A percentile compares a stretch with the other conserved stretches of the same genome.
Evolutionary conservation across 2,113 vertebrate species (phyloP).

Genomic region (Equus quagga): DNA sequence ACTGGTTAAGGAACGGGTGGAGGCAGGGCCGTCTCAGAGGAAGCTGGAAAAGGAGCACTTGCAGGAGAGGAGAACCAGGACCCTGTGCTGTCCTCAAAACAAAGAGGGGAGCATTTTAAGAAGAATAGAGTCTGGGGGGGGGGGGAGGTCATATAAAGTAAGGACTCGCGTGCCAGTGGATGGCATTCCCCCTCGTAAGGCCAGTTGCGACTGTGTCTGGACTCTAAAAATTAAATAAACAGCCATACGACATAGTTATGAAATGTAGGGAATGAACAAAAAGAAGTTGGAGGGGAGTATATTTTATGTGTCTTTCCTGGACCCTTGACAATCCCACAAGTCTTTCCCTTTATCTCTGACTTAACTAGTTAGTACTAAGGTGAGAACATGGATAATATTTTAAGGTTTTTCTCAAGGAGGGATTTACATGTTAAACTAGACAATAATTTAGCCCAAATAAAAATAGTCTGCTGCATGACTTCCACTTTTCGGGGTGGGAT

Average conservation of each 20-base stretch:
- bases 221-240: background rate
- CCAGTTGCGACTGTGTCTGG: background rate
- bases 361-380: background rate
- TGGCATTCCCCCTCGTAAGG: background rate
- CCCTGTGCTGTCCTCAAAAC: background rate
- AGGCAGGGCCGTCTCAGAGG: background rate
- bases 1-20: background rate
- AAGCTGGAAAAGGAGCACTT: background rate
- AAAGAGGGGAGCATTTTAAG: background rate
- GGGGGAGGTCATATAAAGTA: background rate
- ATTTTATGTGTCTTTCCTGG: slow-evolving; percentile 26
- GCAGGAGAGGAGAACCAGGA: background rate
- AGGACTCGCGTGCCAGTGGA: background rate
- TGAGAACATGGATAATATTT: background rate
- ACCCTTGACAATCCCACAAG: background rate
- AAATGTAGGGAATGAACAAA: background rate
- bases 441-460: background rate
- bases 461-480: slow-evolving; percentile 4
- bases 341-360: background rate
- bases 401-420: background rate
- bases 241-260: background rate
- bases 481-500: background rate
- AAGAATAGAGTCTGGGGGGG: background rate
- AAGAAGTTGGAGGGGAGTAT: background rate
- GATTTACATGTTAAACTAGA: slow-evolving; percentile 34